A percentile compares a stretch with the other conserved stretches of the same genome.
Conservation (phyloP, 2,888 invertebrate genomes). For the Lepidocyrtoides sp. region DNA sequence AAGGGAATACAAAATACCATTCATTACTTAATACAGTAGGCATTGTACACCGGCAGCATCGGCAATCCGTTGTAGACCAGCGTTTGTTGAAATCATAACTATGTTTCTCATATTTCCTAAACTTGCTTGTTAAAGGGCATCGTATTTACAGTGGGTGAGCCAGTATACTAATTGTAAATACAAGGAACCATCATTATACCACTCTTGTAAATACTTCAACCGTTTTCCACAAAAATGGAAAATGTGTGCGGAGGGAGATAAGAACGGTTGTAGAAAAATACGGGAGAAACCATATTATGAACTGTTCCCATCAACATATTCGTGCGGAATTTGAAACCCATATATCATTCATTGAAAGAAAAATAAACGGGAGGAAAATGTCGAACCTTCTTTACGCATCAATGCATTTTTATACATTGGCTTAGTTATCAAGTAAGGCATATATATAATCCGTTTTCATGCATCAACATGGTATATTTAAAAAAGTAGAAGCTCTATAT, state of each 20-base stretch:
- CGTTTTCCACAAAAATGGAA: constrained; percentile 39
- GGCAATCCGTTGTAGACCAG: too few relatives aligned
- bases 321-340: constrained; percentile 82
- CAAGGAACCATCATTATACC: too few relatives aligned
- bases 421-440: not conserved
- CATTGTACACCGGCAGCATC: too few relatives aligned
- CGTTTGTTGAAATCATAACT: too few relatives aligned
- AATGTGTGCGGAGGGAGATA: constrained; percentile 11
- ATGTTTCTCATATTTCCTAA: too few relatives aligned
- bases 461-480: not conserved
- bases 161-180: too few relatives aligned
- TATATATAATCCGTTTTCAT: not conserved
- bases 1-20: not conserved
- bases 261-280: not conserved
- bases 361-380: constrained; percentile 83
- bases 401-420: constrained; percentile 51
- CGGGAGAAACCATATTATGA: constrained; percentile 49
- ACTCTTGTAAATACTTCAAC: not conserved
- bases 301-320: constrained; percentile 70
- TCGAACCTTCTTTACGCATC: constrained; percentile 61
- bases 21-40: too few relatives aligned
- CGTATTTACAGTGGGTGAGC: too few relatives aligned
- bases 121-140: not conserved
- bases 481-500: not conserved
- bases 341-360: constrained; percentile 84